Evolutionary conservation across 2,797 vertebrate species (phyloP).

Genomic region (Galagoides demidoff): DNA sequence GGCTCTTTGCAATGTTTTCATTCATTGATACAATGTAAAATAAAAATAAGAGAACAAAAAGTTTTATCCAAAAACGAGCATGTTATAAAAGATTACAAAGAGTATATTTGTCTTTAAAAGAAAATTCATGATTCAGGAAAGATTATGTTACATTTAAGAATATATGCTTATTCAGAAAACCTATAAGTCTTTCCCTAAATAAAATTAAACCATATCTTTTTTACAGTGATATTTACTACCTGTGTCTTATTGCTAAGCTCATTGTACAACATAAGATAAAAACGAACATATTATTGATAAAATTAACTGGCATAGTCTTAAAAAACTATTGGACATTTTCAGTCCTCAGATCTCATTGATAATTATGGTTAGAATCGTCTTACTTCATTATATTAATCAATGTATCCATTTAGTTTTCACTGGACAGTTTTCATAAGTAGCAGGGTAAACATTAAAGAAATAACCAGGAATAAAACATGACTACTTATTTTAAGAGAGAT

Average conservation of each 20-base stretch:
- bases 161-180: neutral
- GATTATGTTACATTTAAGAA: neutral
- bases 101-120: neutral
- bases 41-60: conserved; percentile 3
- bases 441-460: neutral
- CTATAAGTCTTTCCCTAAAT: neutral
- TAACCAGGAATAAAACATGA: neutral
- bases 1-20: neutral
- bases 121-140: neutral
- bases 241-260: neutral
- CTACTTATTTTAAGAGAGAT: neutral
- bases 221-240: neutral
- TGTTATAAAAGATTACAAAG: neutral
- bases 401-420: neutral
- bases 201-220: neutral
- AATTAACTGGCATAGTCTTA: neutral
- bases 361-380: neutral
- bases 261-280: neutral
- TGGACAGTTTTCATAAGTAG: neutral
- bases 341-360: neutral
- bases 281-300: neutral
- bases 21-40: neutral
- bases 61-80: neutral
- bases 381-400: conserved; percentile 5
- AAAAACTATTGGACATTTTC: neutral